Evolutionary conservation across 2,888 invertebrate genomes (phyloP).

Genomic region (Zygogramma bicolorata): DNA sequence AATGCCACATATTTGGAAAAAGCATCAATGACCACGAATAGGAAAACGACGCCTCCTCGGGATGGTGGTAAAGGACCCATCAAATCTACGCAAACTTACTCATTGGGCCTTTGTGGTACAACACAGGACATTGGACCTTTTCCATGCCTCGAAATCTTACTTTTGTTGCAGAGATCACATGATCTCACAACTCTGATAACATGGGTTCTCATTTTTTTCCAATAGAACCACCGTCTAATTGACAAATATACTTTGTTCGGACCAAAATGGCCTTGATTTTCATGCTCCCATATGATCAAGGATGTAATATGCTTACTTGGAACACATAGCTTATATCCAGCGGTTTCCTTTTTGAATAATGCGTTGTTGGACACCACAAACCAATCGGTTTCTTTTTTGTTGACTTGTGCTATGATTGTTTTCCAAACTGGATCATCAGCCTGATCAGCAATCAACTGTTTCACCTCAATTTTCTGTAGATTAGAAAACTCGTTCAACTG

Average conservation of each 20-base stretch:
- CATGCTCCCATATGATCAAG: background rate
- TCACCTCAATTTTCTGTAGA: background rate
- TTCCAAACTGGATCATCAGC: background rate
- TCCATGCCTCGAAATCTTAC: slow-evolving; percentile 2
- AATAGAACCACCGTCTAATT: background rate
- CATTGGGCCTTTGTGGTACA: background rate
- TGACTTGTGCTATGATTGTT: background rate
- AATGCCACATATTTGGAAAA: slow-evolving; percentile 15
- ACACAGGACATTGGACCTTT: background rate
- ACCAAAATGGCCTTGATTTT: slow-evolving; percentile 14
- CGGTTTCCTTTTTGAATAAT: background rate
- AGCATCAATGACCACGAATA: slow-evolving; percentile 31
- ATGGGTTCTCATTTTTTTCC: slow-evolving; percentile 9
- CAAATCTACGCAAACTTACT: slow-evolving; percentile 24
- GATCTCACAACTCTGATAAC: background rate
- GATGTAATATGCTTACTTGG: background rate
- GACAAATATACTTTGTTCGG: slow-evolving; percentile 2
- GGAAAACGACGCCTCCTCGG: slow-evolving; percentile 17
- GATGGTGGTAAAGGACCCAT: slow-evolving; percentile 29
- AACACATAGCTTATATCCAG: slow-evolving; percentile 17
- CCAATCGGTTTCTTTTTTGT: background rate
- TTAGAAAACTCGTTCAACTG: background rate
- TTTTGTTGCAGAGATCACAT: background rate
- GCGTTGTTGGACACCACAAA: background rate
- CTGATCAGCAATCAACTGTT: background rate